Conservation (phyloP, 1,140 invertebrate species). For the Hydropsyche tenuis region DNA sequence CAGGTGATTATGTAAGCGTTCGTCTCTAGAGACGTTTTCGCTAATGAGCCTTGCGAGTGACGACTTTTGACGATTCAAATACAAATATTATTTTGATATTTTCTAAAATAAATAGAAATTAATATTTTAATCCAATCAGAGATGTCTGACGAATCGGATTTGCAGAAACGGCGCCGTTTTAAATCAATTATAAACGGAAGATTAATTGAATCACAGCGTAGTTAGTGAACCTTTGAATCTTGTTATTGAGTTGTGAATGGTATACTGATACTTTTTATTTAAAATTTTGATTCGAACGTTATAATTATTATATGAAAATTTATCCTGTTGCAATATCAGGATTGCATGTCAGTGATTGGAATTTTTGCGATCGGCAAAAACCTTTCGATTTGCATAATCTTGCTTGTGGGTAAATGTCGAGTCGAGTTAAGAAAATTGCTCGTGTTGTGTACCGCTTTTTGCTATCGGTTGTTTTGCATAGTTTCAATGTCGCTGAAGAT, state of each 20-base stretch:
- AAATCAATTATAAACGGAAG: background rate
- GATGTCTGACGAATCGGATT: background rate
- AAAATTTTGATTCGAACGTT: too few relatives aligned
- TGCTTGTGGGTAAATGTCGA: constrained; percentile 36
- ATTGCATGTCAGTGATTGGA: constrained; percentile 24
- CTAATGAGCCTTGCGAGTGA: constrained; percentile 21
- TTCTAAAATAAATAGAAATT: too few relatives aligned
- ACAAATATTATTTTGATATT: background rate
- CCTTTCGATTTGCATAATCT: constrained; percentile 46
- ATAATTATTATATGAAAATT: too few relatives aligned
- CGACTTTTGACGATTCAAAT: background rate
- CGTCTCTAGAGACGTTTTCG: background rate
- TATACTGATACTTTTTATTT: too few relatives aligned
- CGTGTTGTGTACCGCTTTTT: constrained; percentile 1
- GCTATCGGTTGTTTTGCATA: too few relatives aligned
- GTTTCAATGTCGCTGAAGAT: too few relatives aligned
- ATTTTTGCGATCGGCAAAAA: constrained; percentile 12
- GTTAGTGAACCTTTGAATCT: background rate
- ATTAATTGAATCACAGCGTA: background rate
- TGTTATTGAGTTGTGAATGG: background rate
- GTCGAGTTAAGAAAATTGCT: background rate
- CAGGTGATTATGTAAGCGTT: constrained; percentile 13
- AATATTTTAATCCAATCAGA: too few relatives aligned
- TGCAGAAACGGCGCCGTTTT: background rate
- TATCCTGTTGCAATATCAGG: constrained; percentile 16